phyloP scores from a whole-genome alignment of 2,888 invertebrate genomes.

The Drosophila colorata region DNA sequence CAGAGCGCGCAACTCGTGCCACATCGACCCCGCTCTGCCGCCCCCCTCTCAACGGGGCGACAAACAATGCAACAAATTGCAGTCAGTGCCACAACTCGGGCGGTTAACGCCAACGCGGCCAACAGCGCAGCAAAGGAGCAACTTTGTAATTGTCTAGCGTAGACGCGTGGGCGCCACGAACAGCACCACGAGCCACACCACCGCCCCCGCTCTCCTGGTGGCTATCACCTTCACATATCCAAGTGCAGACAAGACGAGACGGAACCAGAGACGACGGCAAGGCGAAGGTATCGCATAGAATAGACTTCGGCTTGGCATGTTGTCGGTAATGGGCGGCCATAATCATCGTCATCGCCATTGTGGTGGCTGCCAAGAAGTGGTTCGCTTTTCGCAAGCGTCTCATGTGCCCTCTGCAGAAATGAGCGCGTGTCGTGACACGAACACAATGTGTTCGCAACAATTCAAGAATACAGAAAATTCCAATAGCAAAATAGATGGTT shows the following conservation, averaged over 20 bases:
- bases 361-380: slow-evolving; percentile 31
- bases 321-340: slow-evolving; percentile 64
- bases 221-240: slow-evolving; percentile 30
- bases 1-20: slow-evolving; percentile 8
- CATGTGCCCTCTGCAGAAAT: not conserved
- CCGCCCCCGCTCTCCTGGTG: slow-evolving; percentile 7
- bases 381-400: slow-evolving; percentile 6
- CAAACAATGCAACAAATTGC: slow-evolving; percentile 82
- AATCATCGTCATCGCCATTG: slow-evolving; percentile 59
- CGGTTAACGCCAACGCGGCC: slow-evolving; percentile 13
- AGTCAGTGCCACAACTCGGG: slow-evolving; percentile 31
- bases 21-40: too few species aligned
- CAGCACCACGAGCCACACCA: not conserved
- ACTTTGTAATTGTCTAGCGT: slow-evolving; percentile 74
- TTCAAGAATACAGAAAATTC: too few species aligned
- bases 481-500: too few species aligned
- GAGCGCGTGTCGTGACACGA: slow-evolving; percentile 14
- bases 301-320: slow-evolving; percentile 34
- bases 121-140: slow-evolving; percentile 56
- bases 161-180: slow-evolving; percentile 69
- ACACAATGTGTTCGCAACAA: too few species aligned
- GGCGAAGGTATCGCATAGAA: slow-evolving; percentile 15
- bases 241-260: not conserved
- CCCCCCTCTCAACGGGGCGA: slow-evolving; percentile 33
- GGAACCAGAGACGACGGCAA: not conserved